Percentiles rank a stretch among this genome's conserved stretches.
Evolutionary conservation across 2,888 invertebrate species (phyloP).

Genomic region (Drosophila quasianomalipes): DNA sequence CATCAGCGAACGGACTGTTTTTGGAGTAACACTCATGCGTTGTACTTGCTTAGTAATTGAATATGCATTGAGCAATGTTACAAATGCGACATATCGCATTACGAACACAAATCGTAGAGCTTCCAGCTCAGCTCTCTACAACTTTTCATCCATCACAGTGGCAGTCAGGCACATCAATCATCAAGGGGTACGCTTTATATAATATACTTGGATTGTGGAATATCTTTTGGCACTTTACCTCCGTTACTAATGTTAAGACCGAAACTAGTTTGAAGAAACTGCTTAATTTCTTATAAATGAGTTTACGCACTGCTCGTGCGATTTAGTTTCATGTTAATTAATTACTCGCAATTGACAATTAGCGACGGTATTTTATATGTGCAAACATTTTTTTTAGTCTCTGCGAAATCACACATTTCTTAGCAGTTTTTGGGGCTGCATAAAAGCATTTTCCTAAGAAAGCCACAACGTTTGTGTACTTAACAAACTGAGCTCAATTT

Average conservation of each 20-base stretch:
- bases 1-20: slow-evolving; percentile 5
- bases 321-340: slow-evolving; percentile 64
- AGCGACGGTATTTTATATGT: slow-evolving; percentile 43
- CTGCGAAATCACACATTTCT: slow-evolving; percentile 29
- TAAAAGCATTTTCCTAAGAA: slow-evolving; percentile 4
- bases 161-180: slow-evolving; percentile 63
- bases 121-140: slow-evolving; percentile 19
- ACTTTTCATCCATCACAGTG: neutral
- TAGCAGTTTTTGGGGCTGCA: slow-evolving; percentile 9
- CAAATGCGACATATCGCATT: slow-evolving; percentile 41
- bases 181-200: slow-evolving; percentile 39
- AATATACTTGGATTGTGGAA: slow-evolving; percentile 43
- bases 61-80: slow-evolving; percentile 59
- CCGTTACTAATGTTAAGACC: slow-evolving; percentile 19
- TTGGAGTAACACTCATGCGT: slow-evolving; percentile 23
- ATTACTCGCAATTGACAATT: slow-evolving; percentile 74
- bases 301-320: slow-evolving; percentile 35
- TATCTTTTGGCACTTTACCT: slow-evolving; percentile 51
- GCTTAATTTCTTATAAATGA: slow-evolving; percentile 23
- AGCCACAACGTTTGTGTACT: neutral
- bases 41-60: slow-evolving; percentile 59
- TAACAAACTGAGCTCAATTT: neutral
- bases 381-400: slow-evolving; percentile 14
- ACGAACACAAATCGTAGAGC: slow-evolving; percentile 41
- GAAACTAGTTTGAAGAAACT: slow-evolving; percentile 50